Conservation (phyloP, 2,888 invertebrate species). For the Teleiodes luculella region DNA sequence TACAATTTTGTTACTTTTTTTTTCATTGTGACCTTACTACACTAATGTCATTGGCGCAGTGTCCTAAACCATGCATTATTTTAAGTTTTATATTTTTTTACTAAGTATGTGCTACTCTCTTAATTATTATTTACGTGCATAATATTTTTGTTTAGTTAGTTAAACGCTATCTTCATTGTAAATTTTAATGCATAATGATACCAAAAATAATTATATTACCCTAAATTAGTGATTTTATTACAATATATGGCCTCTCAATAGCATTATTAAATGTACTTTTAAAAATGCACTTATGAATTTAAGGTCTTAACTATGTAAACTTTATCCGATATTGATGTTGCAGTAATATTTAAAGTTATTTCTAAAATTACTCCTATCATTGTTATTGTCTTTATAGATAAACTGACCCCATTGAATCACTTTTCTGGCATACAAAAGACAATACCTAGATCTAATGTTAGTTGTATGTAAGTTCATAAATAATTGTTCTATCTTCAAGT, state of each 20-base stretch:
- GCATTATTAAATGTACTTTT: slow-evolving; percentile 45
- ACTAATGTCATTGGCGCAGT: no score
- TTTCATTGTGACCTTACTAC: no score
- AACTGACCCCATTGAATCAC: slow-evolving; percentile 63
- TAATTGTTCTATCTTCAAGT: slow-evolving; percentile 77
- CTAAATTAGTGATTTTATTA: slow-evolving; percentile 44
- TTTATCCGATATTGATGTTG: slow-evolving; percentile 57
- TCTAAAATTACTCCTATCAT: slow-evolving; percentile 16
- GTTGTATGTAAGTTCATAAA: slow-evolving; percentile 74
- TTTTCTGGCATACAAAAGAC: slow-evolving; percentile 78
- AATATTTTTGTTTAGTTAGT: slow-evolving; percentile 36
- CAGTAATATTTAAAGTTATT: slow-evolving; percentile 55
- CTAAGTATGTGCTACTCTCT: slow-evolving; percentile 19
- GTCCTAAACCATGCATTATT: slow-evolving; percentile 28
- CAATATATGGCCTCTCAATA: slow-evolving; percentile 59
- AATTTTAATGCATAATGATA: slow-evolving; percentile 46
- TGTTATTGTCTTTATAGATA: slow-evolving; percentile 41
- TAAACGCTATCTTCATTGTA: slow-evolving; percentile 31
- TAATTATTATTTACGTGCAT: slow-evolving; percentile 28
- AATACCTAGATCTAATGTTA: slow-evolving; percentile 80
- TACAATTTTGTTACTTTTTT: no score
- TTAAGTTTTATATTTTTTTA: slow-evolving; percentile 23
- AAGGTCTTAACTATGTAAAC: slow-evolving; percentile 50
- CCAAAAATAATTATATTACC: slow-evolving; percentile 49
- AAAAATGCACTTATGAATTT: slow-evolving; percentile 53